Percentiles rank a stretch among this genome's conserved stretches.
These are phyloP conservation scores for Bombycilla garrulus DNA, from an alignment of 2,113 vertebrate species.

Conservation along the genomic window DNA sequence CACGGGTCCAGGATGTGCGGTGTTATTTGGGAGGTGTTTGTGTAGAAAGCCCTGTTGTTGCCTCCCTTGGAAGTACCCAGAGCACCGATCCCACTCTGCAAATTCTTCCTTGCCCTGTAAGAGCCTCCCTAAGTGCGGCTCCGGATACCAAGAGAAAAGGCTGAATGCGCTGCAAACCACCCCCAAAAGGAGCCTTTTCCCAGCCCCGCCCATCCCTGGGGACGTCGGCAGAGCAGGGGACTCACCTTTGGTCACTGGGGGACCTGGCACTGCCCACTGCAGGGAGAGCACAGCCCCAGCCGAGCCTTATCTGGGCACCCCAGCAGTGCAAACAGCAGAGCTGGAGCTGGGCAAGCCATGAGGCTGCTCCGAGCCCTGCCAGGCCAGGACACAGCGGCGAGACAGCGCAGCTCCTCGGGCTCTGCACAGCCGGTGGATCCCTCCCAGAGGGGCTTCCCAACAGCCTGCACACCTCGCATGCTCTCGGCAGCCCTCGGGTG, in stretches of 20 bases:
- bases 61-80: neutral
- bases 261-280: neutral
- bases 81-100: neutral
- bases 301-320: constrained; percentile 23
- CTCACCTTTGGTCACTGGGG: accelerated
- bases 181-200: neutral
- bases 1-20: neutral
- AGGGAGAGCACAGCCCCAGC: neutral
- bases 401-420: neutral
- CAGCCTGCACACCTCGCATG: neutral
- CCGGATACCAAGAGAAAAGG: neutral
- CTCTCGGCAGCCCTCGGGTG: neutral
- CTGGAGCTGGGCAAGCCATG: neutral
- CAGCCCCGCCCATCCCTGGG: neutral
- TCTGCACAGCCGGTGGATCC: accelerated
- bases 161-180: neutral
- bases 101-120: accelerated
- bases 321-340: neutral
- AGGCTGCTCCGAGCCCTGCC: neutral
- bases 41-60: neutral
- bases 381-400: neutral
- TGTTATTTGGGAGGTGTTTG: neutral
- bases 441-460: neutral
- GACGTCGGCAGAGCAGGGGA: neutral
- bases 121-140: accelerated